Evolutionary conservation across 2,113 vertebrate genomes (phyloP).

Genomic region (Notiomystis cincta): DNA sequence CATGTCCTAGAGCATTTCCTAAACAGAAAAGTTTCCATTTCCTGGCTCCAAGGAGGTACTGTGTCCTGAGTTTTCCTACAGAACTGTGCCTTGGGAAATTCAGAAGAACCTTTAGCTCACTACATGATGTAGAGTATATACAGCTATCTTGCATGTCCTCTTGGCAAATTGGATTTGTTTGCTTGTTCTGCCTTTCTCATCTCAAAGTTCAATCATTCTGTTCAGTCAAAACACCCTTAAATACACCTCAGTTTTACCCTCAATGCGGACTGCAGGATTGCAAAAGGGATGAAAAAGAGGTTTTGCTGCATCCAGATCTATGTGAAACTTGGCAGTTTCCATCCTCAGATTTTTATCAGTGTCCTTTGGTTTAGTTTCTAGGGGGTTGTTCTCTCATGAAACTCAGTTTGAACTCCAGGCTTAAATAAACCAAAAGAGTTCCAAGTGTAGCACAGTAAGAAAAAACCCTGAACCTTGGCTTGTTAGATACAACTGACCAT

Average conservation of each 20-base stretch:
- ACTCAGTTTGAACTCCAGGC: background rate
- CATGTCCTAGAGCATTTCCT: background rate
- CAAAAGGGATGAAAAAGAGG: background rate
- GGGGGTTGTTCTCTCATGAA: background rate
- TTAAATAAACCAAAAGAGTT: background rate
- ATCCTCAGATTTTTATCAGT: background rate
- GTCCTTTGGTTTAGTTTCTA: background rate
- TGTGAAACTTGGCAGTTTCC: background rate
- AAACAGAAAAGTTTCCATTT: background rate
- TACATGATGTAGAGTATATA: background rate
- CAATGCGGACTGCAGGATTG: background rate
- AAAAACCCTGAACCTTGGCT: background rate
- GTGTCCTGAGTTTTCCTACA: background rate
- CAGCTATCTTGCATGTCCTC: background rate
- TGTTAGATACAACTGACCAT: background rate
- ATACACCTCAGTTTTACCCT: background rate
- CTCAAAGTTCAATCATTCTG: background rate
- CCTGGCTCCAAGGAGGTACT: accelerated
- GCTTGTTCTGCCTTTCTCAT: background rate
- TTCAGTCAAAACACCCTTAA: background rate
- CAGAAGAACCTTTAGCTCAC: background rate
- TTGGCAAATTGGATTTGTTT: background rate
- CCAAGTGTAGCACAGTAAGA: background rate
- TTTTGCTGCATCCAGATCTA: background rate
- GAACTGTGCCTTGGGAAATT: background rate